A percentile compares a stretch with the other conserved stretches of the same genome.
These are phyloP conservation scores for Galagoides demidoff DNA, from an alignment of 2,797 vertebrate genomes.

Conservation along the genomic window DNA sequence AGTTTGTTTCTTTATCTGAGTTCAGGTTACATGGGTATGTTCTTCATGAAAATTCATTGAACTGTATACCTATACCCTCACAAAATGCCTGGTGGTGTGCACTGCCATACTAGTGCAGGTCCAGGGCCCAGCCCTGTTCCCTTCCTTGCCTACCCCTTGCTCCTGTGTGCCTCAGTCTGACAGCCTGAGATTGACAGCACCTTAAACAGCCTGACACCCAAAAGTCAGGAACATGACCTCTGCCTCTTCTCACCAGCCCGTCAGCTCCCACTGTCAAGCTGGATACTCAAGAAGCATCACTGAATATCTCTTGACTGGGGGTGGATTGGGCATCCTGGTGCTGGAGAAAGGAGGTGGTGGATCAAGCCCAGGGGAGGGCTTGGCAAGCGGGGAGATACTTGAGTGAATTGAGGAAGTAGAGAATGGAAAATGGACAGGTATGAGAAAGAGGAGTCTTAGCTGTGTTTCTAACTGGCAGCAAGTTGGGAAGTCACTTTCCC, in stretches of 20 bases:
- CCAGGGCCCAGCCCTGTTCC: background rate
- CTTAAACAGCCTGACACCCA: too few relatives aligned
- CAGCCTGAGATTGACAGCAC: background rate
- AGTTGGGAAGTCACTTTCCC: background rate
- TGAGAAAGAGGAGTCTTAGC: background rate
- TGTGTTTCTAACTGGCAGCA: background rate
- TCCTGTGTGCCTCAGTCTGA: background rate
- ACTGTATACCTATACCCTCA: background rate
- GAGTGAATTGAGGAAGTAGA: background rate
- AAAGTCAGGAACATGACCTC: background rate
- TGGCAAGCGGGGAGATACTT: background rate
- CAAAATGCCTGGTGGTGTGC: background rate
- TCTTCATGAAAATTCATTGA: background rate
- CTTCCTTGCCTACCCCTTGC: background rate
- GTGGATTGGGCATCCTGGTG: background rate
- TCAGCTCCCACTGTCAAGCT: background rate
- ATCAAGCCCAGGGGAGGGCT: background rate
- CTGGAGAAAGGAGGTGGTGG: background rate
- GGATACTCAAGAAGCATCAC: background rate
- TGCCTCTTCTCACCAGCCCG: background rate
- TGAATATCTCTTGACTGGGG: background rate
- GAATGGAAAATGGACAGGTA: background rate
- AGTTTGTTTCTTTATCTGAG: conserved; percentile 33
- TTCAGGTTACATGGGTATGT: background rate
- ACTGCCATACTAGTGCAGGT: too few relatives aligned